Percentiles rank a stretch among this genome's conserved stretches.
Conservation (phyloP, 2,888 invertebrate species). For the Microplitis manilae region DNA sequence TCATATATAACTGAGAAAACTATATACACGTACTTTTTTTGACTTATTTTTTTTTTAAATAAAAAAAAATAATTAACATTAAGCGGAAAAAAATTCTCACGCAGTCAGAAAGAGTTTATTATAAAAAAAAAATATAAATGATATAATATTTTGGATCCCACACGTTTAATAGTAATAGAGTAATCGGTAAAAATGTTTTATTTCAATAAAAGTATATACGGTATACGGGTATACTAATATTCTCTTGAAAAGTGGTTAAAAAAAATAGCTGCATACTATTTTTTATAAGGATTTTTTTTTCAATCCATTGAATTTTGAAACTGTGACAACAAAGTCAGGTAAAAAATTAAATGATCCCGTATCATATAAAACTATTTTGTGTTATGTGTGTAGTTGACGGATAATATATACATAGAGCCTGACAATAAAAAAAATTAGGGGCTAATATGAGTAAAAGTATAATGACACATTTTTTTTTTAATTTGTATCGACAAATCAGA, state of each 20-base stretch:
- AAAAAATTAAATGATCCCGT: constrained; percentile 68
- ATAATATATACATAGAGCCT: no score
- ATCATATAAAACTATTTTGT: constrained; percentile 57
- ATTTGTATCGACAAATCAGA: no score
- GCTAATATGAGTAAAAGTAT: no score
- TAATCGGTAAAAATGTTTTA: not conserved
- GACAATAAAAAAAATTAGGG: no score
- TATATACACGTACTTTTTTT: not conserved
- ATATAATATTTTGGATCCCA: not conserved
- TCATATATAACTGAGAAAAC: no score
- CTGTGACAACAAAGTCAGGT: constrained; percentile 56
- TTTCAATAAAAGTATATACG: not conserved
- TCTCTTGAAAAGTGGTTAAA: constrained; percentile 17
- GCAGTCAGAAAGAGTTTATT: constrained; percentile 15
- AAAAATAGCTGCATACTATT: constrained; percentile 22
- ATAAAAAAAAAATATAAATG: constrained; percentile 5
- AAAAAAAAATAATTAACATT: not conserved
- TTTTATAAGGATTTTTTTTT: constrained; percentile 37
- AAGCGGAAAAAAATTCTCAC: not conserved
- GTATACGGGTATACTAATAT: not conserved
- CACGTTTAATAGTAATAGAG: not conserved
- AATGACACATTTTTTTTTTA: no score
- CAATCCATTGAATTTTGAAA: constrained; percentile 27
- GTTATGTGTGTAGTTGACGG: not conserved
- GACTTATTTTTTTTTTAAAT: not conserved